Evolutionary conservation across 35 echinoderm and acorn worm genomes (phyloP), one percentile per base, ranked within the genome.

Genomic region (Lytechinus variegatus): DNA sequence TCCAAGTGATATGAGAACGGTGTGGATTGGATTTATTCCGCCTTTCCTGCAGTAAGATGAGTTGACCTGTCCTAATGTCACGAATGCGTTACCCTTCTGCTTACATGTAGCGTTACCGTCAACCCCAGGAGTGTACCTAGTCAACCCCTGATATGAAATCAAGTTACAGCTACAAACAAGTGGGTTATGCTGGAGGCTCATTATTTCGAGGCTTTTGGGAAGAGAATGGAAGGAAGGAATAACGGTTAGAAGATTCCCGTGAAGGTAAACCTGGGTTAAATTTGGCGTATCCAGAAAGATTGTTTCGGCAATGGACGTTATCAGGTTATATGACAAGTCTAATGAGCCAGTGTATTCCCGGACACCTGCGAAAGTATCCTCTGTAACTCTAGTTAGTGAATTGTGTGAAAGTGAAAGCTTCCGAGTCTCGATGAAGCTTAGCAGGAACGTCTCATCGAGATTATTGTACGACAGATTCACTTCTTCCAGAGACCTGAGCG

Each of bases 81-180:
- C 27, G 5, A 89, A 9, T 91, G 24, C 87, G 86, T 58, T 9
- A 57, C 91, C 19, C 16, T 13, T 61, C 87, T 29, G 8, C 11
- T 21, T 79, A 55, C 54, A 52, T 92, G 28, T 29, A 54, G 29
- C 10, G 5, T 79, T 27, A 86, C 61, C 28, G 5, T 71, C 5
- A 4, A 71, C 61, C 3, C 24, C 61, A 1, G 24, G 24, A 6
- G 61, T 71, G 61, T 71, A 71, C 61, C 14, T 71, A 14, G 93
- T 33, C 96, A 94, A 97, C 24, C 90, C 53, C 19, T 89, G 95
- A 14, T 95, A 94, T 44, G 71, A 95, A 12, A 95, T 27, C 54
- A 97, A 28, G 10, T 97, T 89, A 95, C 96, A 97, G 1, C 87
- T 24, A 87, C 96, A 97, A n/a, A 61, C 87, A 12, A 97, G 91